Evolutionary conservation across 2,888 invertebrate species (phyloP).

Genomic region (Lasioglossum marginatum): DNA sequence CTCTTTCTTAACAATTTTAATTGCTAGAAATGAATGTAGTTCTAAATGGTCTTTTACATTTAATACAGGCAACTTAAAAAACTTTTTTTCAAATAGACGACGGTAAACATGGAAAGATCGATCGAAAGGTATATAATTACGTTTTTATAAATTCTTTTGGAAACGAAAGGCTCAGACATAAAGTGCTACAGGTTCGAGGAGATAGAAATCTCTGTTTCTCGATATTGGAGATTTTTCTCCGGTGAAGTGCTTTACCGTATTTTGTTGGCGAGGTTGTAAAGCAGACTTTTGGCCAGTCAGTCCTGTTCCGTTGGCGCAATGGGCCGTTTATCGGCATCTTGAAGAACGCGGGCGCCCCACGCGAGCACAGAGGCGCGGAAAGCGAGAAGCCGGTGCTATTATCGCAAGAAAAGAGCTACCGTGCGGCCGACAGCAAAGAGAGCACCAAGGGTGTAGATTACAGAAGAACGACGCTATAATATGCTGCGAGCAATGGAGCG

Average conservation of each 20-base stretch:
- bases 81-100: no score
- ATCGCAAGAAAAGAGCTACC: conserved; percentile 40
- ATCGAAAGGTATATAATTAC: no score
- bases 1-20: no score
- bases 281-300: not conserved
- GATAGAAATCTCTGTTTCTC: not conserved
- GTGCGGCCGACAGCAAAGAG: conserved; percentile 31
- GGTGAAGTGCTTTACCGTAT: not conserved
- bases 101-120: no score
- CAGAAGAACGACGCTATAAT: conserved; percentile 45
- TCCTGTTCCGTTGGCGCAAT: not conserved
- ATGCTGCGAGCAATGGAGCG: conserved; percentile 43
- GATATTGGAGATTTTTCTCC: not conserved
- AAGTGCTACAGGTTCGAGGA: no score
- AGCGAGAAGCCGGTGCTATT: conserved; percentile 22
- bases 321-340: conserved; percentile 36
- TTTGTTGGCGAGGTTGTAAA: not conserved
- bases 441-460: conserved; percentile 43
- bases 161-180: no score
- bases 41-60: no score
- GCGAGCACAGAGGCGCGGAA: conserved; percentile 9
- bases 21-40: no score
- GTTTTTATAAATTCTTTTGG: no score
- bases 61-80: no score
- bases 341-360: not conserved